These are phyloP conservation scores for Chlorops oryzae DNA, from an alignment of 1,140 invertebrate species.

Conservation along the genomic window DNA sequence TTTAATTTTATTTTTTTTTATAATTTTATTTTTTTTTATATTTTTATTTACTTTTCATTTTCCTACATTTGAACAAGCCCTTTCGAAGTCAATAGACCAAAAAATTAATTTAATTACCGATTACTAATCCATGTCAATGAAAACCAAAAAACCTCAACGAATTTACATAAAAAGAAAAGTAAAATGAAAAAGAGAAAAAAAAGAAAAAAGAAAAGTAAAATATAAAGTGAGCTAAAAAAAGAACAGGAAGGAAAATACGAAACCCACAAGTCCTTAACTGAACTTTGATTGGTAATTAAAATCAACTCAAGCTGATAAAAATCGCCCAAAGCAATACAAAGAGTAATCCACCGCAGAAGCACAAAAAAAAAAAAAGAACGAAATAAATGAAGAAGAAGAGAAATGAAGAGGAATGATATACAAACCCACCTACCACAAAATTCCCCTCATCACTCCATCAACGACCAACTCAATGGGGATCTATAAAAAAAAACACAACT, in stretches of 20 bases:
- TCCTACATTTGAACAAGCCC: constrained; percentile 12
- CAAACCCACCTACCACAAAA: too few relatives aligned
- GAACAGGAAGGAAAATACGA: not conserved
- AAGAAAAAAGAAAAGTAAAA: not conserved
- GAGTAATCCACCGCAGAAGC: not conserved
- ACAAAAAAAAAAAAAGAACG: not conserved
- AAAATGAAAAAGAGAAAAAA: not conserved
- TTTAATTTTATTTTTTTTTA: too few relatives aligned
- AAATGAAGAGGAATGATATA: too few relatives aligned
- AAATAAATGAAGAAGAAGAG: not conserved
- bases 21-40: too few relatives aligned
- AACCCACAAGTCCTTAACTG: not conserved
- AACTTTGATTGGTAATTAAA: constrained; percentile 35
- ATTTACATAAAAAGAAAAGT: constrained; percentile 1
- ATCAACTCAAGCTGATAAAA: constrained; percentile 39
- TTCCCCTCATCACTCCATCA: too few relatives aligned
- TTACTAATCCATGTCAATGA: not conserved
- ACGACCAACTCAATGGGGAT: too few relatives aligned
- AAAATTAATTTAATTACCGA: too few relatives aligned
- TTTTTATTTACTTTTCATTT: constrained; percentile 14
- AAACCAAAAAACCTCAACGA: not conserved
- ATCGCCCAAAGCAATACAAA: constrained; percentile 22
- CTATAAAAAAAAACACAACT: too few relatives aligned
- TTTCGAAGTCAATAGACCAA: not conserved
- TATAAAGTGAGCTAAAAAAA: not conserved